Conservation (phyloP, 2,113 vertebrate genomes). For the Eidolon helvum region DNA sequence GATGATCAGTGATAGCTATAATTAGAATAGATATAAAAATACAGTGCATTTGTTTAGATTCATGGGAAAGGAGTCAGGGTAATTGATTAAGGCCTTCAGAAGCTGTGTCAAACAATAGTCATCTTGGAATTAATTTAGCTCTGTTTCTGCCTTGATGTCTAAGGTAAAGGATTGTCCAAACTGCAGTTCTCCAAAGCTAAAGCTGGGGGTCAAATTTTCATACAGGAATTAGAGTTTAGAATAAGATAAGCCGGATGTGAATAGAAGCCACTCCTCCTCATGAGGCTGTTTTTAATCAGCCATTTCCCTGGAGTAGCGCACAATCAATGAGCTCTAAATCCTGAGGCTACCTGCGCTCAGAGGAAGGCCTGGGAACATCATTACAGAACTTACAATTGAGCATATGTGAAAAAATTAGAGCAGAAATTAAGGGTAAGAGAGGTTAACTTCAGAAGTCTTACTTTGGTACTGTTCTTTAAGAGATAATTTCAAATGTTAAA, state of each 20-base stretch:
- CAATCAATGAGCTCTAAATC: slow-evolving; percentile 84
- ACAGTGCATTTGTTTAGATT: slow-evolving; percentile 36
- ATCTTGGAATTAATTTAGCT: slow-evolving; percentile 69
- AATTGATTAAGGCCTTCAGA: slow-evolving; percentile 69
- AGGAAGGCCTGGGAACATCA: slow-evolving; percentile 74
- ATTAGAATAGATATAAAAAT: slow-evolving; percentile 30
- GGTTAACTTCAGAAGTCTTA: slow-evolving; percentile 70
- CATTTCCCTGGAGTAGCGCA: slow-evolving; percentile 79
- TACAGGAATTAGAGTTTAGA: slow-evolving; percentile 81
- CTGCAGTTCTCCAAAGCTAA: slow-evolving; percentile 70
- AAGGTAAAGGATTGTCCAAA: slow-evolving; percentile 65
- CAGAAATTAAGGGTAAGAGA: slow-evolving; percentile 82
- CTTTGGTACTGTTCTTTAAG: background rate
- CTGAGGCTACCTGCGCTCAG: slow-evolving; percentile 82
- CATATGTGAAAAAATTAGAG: slow-evolving; percentile 80
- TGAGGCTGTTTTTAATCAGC: slow-evolving; percentile 85
- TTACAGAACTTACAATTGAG: slow-evolving; percentile 75
- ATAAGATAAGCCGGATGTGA: slow-evolving; percentile 83
- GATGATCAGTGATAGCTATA: slow-evolving; percentile 40
- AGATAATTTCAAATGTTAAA: background rate
- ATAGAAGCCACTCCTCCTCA: slow-evolving; percentile 76
- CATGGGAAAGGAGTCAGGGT: background rate
- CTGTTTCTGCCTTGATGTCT: slow-evolving; percentile 67
- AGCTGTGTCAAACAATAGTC: slow-evolving; percentile 74
- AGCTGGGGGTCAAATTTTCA: slow-evolving; percentile 76